A percentile compares a stretch with the other conserved stretches of the same genome.
These are phyloP conservation scores for Drosophila ananassae DNA, from an alignment of 1,140 invertebrate genomes.

Conservation along the genomic window DNA sequence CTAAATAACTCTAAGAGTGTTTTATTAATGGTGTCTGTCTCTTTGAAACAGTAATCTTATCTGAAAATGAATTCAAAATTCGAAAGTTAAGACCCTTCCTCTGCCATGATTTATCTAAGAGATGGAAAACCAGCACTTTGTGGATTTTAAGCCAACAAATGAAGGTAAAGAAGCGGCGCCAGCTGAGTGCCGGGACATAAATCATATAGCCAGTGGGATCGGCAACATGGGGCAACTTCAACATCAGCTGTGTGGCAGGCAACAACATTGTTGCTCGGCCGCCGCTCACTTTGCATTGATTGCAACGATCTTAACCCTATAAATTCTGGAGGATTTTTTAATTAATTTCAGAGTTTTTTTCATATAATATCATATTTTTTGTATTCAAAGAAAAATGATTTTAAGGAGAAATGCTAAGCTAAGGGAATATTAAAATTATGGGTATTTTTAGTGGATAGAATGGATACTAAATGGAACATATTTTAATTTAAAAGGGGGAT, in stretches of 20 bases:
- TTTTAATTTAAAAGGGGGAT: too few species aligned
- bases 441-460: too few species aligned
- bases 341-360: neutral
- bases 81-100: conserved; percentile 28
- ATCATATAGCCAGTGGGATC: conserved; percentile 54
- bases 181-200: conserved; percentile 57
- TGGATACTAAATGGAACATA: too few species aligned
- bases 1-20: neutral
- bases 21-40: neutral
- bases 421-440: too few species aligned
- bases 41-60: neutral
- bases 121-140: conserved; percentile 47
- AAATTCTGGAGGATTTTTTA: conserved; percentile 6
- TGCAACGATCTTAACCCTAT: conserved; percentile 36
- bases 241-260: conserved; percentile 53
- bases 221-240: conserved; percentile 28
- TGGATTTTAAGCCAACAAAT: conserved; percentile 17
- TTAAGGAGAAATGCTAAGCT: too few species aligned
- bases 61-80: conserved; percentile 24
- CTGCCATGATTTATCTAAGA: conserved; percentile 50
- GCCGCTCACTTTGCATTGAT: conserved; percentile 59
- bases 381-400: too few species aligned
- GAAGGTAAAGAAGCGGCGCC: conserved; percentile 51
- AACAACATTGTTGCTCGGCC: conserved; percentile 57
- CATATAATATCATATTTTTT: neutral